Base-by-base conservation (phyloP, 2,888 invertebrate species). In the Andrena flavipes region DNA sequence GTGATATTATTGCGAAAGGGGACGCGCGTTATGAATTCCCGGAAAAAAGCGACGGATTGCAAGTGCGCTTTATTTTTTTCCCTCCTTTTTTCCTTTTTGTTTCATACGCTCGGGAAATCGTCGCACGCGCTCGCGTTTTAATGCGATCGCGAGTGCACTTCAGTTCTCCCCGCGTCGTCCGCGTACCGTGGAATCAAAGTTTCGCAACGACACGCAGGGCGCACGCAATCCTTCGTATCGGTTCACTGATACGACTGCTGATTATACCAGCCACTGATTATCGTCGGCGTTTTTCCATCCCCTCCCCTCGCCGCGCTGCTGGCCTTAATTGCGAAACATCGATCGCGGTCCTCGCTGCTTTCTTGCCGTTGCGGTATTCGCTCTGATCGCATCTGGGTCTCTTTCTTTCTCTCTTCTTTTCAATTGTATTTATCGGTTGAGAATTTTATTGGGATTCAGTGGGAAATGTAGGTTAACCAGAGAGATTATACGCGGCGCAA, bases 1-100 rank as follows among this genome's bases (percentile, higher is more conserved):
- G 51, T 10, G 74, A 84, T 86, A 79, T 86, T 79, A 84, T 83
- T 83, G 67, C 76, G 60, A 65, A 29, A 75, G 64, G 48, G 64
- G 54, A 49, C 56, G 80, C 68, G 74, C 74, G 71, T 84, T 84
- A 82, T 80, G 82, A 87, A 87, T 80, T 73, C 30, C 49, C 49
- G 6, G 23, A 42, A 56, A 73, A 59, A 54, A 8, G 42, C 56
- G 72, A 64, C 30, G 56, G 30, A 64, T 76, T 10, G n/a, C 13
- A 16, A 16, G 4, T 26, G 13, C n/a, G 54, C 26, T 63, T 2
- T 16, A 23, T 30, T 16, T 16, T 60, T 33, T 10, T 20, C 1
- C 16, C 2, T 1, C 1, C 5, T 0, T n/a, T 10, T 1, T 0
- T 30, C 3, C 2, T 10, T n/a, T 8, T 16, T 30, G 1, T n/a